A percentile compares a stretch with the other conserved stretches of the same genome.
Conservation (phyloP, 2,113 vertebrate species). For the Pithys albifrons region DNA sequence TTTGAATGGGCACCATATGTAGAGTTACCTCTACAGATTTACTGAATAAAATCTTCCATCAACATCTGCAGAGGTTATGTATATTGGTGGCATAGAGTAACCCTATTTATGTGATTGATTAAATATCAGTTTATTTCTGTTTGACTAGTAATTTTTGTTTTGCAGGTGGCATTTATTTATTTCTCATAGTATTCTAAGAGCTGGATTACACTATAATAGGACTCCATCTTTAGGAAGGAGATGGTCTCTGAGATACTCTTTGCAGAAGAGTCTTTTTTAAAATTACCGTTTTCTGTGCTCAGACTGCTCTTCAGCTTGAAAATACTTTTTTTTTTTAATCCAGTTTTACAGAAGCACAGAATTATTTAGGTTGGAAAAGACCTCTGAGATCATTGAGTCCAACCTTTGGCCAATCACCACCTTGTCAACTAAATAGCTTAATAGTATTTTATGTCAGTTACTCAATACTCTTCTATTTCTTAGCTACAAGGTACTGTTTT, state of each 20-base stretch:
- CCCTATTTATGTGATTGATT: neutral
- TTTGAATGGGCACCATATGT: rapidly evolving
- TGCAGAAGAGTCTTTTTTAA: neutral
- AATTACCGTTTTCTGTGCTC: neutral
- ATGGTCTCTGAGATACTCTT: neutral
- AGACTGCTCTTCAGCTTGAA: neutral
- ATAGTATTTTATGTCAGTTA: neutral
- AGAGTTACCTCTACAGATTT: neutral
- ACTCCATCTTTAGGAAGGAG: neutral
- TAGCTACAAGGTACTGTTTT: neutral
- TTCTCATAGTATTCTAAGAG: neutral
- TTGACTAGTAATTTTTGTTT: neutral
- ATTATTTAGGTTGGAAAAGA: neutral
- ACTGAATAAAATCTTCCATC: neutral
- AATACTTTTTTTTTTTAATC: neutral
- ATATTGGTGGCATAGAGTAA: neutral
- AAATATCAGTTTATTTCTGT: neutral
- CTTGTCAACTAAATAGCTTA: neutral
- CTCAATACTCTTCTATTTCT: neutral
- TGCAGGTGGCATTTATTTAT: neutral
- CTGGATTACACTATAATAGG: neutral
- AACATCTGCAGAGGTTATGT: neutral
- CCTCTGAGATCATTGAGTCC: neutral
- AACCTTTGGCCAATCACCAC: neutral
- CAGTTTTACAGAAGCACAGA: neutral